These are phyloP conservation scores for Helicolenus hilgendorfi DNA, from an alignment of 2,797 vertebrate genomes.

Conservation along the genomic window DNA sequence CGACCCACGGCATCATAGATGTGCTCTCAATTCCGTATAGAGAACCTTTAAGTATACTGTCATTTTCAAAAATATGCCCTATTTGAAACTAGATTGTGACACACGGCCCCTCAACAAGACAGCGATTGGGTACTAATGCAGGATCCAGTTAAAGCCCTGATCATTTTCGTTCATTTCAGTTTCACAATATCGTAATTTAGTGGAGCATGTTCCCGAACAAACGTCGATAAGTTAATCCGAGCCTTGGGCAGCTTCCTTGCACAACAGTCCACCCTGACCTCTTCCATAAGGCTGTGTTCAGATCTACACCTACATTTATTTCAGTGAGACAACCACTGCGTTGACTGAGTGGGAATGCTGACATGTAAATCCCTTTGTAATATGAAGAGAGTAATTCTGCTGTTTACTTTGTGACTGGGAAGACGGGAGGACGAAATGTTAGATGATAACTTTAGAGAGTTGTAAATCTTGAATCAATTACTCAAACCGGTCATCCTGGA, in stretches of 20 bases:
- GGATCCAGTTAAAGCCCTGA: not conserved
- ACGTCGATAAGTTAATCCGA: not conserved
- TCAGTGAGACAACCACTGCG: not conserved
- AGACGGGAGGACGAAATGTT: not conserved
- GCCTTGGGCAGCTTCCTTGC: not conserved
- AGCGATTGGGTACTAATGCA: not conserved
- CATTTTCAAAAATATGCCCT: not conserved
- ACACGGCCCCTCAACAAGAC: not conserved
- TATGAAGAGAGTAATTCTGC: not conserved
- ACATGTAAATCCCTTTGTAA: not conserved
- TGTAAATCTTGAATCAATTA: not conserved
- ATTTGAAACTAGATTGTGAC: not conserved
- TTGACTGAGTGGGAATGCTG: not conserved
- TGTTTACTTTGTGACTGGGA: not conserved
- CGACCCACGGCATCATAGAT: not conserved
- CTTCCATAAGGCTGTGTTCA: not conserved
- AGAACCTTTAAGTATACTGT: not conserved
- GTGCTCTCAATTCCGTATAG: too few relatives aligned
- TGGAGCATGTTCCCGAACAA: not conserved
- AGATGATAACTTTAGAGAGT: not conserved
- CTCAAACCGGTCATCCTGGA: not conserved
- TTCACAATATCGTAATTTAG: not conserved
- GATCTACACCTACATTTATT: not conserved
- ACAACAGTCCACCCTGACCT: not conserved
- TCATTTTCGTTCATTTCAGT: not conserved